These are phyloP conservation scores for Vidua macroura DNA, from an alignment of 2,113 vertebrate species.

Conservation along the genomic window DNA sequence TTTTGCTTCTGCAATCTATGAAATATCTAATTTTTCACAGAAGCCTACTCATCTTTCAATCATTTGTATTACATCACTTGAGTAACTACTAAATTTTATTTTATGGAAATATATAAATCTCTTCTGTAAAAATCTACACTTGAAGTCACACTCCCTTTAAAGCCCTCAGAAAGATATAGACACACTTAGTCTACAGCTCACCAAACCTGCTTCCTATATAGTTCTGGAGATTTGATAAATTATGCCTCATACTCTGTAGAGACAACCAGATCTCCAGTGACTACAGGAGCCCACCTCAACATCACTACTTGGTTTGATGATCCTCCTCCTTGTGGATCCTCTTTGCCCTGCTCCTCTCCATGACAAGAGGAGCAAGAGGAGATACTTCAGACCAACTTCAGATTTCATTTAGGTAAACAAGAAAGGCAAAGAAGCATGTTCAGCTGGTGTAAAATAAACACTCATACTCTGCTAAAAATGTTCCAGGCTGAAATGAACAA, in stretches of 20 bases:
- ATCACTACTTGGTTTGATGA: background rate
- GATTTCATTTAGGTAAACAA: background rate
- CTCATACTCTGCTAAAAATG: background rate
- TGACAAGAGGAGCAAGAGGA: background rate
- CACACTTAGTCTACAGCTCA: background rate
- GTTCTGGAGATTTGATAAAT: background rate
- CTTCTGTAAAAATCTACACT: background rate
- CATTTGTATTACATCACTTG: background rate
- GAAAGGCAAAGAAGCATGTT: background rate
- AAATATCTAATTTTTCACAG: background rate
- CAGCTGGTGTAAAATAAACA: constrained; percentile 25
- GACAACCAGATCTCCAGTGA: background rate
- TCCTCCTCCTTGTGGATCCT: background rate
- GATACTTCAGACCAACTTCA: background rate
- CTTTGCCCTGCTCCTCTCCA: background rate
- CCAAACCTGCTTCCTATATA: background rate
- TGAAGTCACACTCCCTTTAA: background rate
- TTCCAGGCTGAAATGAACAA: background rate
- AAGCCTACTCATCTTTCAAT: background rate
- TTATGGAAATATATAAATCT: background rate
- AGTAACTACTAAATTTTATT: background rate
- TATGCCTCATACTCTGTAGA: background rate
- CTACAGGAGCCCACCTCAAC: background rate
- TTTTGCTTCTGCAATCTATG: background rate
- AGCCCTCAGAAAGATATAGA: background rate